Evolutionary conservation across 2,888 invertebrate species (phyloP), one percentile per base, ranked within the genome.

Genomic region (Zootermopsis nevadensis): DNA sequence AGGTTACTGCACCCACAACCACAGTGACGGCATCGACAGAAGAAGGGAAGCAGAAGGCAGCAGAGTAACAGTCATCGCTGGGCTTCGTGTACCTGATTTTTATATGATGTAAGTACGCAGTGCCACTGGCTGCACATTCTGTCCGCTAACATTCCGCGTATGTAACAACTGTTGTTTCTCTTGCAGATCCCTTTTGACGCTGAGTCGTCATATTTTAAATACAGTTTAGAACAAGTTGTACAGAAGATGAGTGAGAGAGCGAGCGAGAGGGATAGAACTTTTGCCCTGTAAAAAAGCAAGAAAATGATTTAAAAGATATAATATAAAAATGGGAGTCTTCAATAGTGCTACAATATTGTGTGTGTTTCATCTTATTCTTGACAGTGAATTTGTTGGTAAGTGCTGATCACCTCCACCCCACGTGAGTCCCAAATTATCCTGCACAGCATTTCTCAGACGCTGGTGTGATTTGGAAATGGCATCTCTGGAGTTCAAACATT

Each of bases 171-270:
- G 0, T 74, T 74, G 27, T 82, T 53, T 74, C 30, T 48, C 19
- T 72, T 76, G 53, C 55, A 55, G 53, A 82, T 74, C 82, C 72
- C 82, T n/a, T 83, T 83, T 79, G 83, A 80, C 83, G 83, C 80
- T 80, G 83, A 80, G 42, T 22, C 83, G 83, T 80, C 84, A 82
- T 84, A 83, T 84, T 84, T 84, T 84, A 82, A 84, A 84, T 82
- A 81, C 82, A 84, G 48, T 72, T 80, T 80, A 84, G 81, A 84
- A 76, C 79, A 84, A 80, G 76, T 81, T 84, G 84, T 84, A 83
- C 83, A 83, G 83, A 81, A 83, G 80, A 80, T 79, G 72, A 83
- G 76, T 82, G 82, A 82, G 82, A 82, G 60, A 72, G 72, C 33
- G 81, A 35, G 60, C 48, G 69, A 72, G 72, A 81, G 80, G 79